Base-by-base conservation (phyloP, 2,113 vertebrate species). In the Gasterosteus aculeatus region DNA sequence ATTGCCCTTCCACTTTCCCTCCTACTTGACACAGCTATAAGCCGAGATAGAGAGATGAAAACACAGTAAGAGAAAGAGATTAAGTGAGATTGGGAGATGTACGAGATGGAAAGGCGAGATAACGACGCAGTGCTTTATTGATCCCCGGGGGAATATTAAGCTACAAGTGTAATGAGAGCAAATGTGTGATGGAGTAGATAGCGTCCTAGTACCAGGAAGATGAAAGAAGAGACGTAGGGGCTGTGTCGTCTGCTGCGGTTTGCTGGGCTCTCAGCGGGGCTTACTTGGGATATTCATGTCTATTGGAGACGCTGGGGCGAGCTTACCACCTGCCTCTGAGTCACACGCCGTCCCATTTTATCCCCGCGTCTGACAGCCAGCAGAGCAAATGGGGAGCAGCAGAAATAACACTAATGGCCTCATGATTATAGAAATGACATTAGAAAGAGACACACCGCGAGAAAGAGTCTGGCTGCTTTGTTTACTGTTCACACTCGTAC, bases 141-240 rank as follows among this genome's bases (percentile, higher is more conserved):
- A 91, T 90, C 90, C 85, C 87, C 14, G 62, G 6, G 89, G 88
- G 85, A 87, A 91, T 88, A 91, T 88, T 81, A 88, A 84, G 85
- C 82, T 78, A 75, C 56, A 70, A 38, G 84, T 87, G 89, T 88
- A 85, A 92, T 90, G 88, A 90, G 77, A 83, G 77, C 0, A 41
- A 88, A 73, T 51, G 77, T 66, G 66, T 81, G 88, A 92, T 87
- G 31, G 80, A 87, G 74, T 7, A 81, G 85, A 90, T 84, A 80
- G 82, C 79, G 85, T 85, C 72, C 72, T 58, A 46, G 54, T 42
- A 65, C 44, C 56, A 35, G 58, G 59, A 44, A 82, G 84, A 91
- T 87, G 81, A 89, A 81, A 85, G 80, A 59, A 35, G 62, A 82
- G 78, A 57, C 62, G 1, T 46, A 69, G 65, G 22, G 8, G 15